These are phyloP conservation scores for Periophthalmus magnuspinnatus DNA, from an alignment of 2,797 vertebrate species.

Conservation along the genomic window DNA sequence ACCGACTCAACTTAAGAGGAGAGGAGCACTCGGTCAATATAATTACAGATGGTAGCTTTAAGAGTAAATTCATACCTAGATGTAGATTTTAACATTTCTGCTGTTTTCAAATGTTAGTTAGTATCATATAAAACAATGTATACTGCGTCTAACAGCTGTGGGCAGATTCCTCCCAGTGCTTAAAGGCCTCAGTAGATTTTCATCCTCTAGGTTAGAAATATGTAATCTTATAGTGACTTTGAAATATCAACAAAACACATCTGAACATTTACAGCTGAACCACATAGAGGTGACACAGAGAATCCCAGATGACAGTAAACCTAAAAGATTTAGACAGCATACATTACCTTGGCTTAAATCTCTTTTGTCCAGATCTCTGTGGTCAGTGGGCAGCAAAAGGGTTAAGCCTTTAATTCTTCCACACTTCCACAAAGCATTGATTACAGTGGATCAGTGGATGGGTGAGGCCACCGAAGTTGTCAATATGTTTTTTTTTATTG, in stretches of 20 bases:
- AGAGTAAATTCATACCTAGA: too few species aligned
- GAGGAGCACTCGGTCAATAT: too few species aligned
- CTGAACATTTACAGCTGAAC: background rate
- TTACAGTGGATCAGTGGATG: constrained; percentile 51
- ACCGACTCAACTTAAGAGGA: too few species aligned
- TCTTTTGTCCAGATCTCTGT: constrained; percentile 20
- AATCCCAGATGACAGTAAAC: background rate
- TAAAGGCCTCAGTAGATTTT: too few species aligned
- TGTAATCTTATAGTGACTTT: too few species aligned
- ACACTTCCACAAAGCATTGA: constrained; percentile 59
- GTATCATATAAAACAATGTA: too few species aligned
- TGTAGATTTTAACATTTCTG: too few species aligned
- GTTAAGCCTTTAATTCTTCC: constrained; percentile 65
- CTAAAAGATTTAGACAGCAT: background rate
- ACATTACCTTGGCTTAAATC: constrained; percentile 19
- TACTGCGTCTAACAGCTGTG: too few species aligned
- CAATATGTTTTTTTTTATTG: background rate
- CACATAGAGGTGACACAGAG: background rate
- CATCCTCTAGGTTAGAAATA: too few species aligned
- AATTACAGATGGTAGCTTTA: too few species aligned
- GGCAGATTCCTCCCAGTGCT: too few species aligned
- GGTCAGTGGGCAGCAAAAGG: constrained; percentile 49
- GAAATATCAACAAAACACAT: background rate
- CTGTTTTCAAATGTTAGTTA: too few species aligned
- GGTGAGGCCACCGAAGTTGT: constrained; percentile 40